phyloP scores from a whole-genome alignment of 35 echinoderm and acorn worm genomes.

The Anneissia japonica region DNA sequence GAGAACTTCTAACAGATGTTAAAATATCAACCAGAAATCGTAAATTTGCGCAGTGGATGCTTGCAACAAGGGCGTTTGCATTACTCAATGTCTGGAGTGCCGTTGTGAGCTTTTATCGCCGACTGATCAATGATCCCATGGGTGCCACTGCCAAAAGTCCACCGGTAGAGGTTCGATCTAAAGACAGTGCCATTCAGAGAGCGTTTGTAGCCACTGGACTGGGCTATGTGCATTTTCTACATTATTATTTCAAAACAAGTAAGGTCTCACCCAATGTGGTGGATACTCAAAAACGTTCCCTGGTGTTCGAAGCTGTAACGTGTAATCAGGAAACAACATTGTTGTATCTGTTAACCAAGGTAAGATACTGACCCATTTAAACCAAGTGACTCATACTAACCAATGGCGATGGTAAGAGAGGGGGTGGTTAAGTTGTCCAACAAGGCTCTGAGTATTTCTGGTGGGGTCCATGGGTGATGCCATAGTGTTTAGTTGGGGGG shows the following conservation, averaged over 20 bases:
- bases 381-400: too few species aligned
- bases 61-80: slow-evolving; percentile 71
- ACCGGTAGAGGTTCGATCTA: not conserved
- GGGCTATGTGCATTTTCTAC: slow-evolving; percentile 70
- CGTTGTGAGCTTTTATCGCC: slow-evolving; percentile 62
- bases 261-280: slow-evolving; percentile 29
- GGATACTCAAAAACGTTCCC: slow-evolving; percentile 51
- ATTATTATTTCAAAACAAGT: slow-evolving; percentile 56
- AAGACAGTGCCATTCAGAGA: not conserved
- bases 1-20: slow-evolving; percentile 59
- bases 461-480: too few species aligned
- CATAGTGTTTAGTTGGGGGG: too few species aligned
- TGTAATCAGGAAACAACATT: slow-evolving; percentile 65
- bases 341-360: slow-evolving; percentile 83
- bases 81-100: slow-evolving; percentile 82
- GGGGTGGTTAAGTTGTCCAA: too few species aligned
- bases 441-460: too few species aligned
- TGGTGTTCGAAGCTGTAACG: slow-evolving; percentile 72
- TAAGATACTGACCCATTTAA: slow-evolving; percentile 16
- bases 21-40: slow-evolving; percentile 67
- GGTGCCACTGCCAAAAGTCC: not conserved
- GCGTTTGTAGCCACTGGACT: slow-evolving; percentile 57
- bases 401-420: too few species aligned
- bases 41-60: slow-evolving; percentile 69
- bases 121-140: slow-evolving; percentile 22